Conservation (phyloP, 92 coral and sea anemone genomes). For the Montipora capitata region DNA sequence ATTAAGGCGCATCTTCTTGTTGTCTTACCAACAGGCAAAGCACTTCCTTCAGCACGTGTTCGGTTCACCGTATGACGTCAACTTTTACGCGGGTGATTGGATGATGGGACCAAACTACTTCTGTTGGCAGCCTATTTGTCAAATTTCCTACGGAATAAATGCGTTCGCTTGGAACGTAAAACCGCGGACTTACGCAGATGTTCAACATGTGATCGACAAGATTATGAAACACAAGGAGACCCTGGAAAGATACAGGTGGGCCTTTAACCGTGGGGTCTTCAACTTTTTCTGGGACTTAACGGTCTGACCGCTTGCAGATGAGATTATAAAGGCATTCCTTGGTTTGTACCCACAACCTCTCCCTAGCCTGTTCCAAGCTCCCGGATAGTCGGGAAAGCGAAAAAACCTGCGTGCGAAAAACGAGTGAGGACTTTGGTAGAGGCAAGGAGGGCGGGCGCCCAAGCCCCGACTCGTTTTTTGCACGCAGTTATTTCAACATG, state of each 20-base stretch:
- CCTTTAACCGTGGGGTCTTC: neutral
- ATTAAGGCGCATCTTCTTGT: neutral
- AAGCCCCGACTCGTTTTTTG: too few species aligned
- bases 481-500: too few species aligned
- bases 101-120: conserved; percentile 97
- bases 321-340: too few species aligned
- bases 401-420: too few species aligned
- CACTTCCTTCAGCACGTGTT: conserved; percentile 92
- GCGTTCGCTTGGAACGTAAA: conserved; percentile 63
- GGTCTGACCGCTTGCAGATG: too few species aligned
- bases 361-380: too few species aligned
- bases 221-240: conserved; percentile 85
- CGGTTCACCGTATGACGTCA: conserved; percentile 90
- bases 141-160: conserved; percentile 63
- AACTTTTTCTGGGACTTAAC: too few species aligned
- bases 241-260: conserved; percentile 91
- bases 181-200: conserved; percentile 83
- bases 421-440: too few species aligned
- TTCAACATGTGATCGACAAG: conserved; percentile 72
- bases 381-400: too few species aligned
- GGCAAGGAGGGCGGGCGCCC: too few species aligned
- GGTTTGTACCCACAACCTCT: too few species aligned
- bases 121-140: conserved; percentile 96
- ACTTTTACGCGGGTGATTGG: conserved; percentile 99
- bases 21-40: conserved; percentile 74